A percentile compares a stretch with the other conserved stretches of the same genome.
Evolutionary conservation across 2,113 vertebrate species (phyloP).

Genomic region (Trogon surrucura): DNA sequence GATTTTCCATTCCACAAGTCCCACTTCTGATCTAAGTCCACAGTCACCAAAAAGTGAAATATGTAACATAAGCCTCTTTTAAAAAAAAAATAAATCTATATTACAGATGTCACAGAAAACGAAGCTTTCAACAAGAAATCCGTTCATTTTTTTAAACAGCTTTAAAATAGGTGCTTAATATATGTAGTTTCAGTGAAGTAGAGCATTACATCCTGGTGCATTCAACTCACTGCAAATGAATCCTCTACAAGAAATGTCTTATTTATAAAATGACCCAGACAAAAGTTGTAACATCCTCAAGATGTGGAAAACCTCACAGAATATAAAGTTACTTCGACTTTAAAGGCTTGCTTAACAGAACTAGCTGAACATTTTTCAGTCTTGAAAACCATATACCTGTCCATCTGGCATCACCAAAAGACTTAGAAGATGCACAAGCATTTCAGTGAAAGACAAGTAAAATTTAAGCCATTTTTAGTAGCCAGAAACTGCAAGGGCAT

Average conservation of each 20-base stretch:
- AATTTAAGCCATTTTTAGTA: neutral
- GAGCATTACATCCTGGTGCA: neutral
- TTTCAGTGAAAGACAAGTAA: neutral
- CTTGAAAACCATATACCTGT: neutral
- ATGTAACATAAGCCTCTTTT: neutral
- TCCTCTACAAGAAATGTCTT: neutral
- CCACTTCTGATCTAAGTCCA: neutral
- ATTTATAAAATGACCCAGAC: neutral
- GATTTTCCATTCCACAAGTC: neutral
- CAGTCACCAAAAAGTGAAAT: neutral
- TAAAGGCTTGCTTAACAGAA: neutral
- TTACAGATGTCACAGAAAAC: neutral
- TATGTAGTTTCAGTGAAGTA: accelerated
- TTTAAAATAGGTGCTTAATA: neutral
- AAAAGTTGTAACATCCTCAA: neutral
- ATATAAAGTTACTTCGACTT: neutral
- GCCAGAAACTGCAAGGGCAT: neutral
- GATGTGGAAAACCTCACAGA: neutral
- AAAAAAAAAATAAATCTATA: neutral
- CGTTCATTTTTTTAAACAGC: neutral
- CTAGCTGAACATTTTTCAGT: neutral
- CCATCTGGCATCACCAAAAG: neutral
- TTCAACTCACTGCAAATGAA: neutral
- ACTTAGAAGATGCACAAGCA: neutral
- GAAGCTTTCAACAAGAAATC: neutral